Percentiles rank a stretch among this genome's conserved stretches.
Conservation (phyloP, 2,888 invertebrate species). For the Hypercompe scribonia region DNA sequence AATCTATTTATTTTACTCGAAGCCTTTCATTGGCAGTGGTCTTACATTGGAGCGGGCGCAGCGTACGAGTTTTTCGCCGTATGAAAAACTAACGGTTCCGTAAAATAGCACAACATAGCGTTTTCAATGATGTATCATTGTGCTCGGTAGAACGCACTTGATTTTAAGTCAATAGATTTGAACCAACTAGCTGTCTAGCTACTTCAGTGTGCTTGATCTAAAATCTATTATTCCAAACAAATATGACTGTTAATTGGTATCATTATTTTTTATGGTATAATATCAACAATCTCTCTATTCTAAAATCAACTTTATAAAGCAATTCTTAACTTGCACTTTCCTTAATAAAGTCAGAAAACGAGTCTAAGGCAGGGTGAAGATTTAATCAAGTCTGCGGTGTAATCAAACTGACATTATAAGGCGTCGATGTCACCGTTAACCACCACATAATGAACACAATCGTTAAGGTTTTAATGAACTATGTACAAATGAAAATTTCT, state of each 20-base stretch:
- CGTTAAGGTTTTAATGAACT: constrained; percentile 45
- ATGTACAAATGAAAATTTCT: constrained; percentile 12
- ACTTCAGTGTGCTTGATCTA: background rate
- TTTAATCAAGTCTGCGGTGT: constrained; percentile 57
- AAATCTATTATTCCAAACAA: background rate
- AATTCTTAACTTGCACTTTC: constrained; percentile 22
- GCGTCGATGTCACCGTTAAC: constrained; percentile 55
- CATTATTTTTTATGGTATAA: constrained; percentile 16
- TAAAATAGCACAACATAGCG: background rate
- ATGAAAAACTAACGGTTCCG: background rate
- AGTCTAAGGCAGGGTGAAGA: constrained; percentile 44
- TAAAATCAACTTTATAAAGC: background rate
- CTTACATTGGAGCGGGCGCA: background rate
- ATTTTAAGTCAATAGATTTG: background rate
- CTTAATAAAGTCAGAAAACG: constrained; percentile 17
- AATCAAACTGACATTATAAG: constrained; percentile 63
- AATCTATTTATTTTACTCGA: background rate
- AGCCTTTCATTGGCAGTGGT: background rate
- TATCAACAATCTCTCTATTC: background rate
- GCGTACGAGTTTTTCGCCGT: background rate
- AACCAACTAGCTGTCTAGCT: background rate
- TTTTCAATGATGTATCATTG: background rate
- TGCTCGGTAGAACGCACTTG: background rate
- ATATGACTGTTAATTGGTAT: background rate
- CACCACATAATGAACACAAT: constrained; percentile 47